These are phyloP conservation scores for Drosophila formosana DNA, from an alignment of 2,888 invertebrate species.

Conservation along the genomic window DNA sequence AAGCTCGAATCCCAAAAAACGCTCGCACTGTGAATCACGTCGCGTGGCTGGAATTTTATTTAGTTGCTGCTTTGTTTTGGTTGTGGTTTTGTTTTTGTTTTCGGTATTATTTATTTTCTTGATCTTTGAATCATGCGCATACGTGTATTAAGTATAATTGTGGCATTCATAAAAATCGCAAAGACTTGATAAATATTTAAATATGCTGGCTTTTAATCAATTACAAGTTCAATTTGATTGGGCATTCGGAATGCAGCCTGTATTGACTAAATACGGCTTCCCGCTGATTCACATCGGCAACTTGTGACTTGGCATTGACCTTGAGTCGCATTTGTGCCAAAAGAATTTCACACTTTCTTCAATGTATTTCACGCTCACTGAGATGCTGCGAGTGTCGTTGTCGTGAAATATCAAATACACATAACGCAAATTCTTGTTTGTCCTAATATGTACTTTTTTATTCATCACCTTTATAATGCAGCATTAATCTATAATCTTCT, in stretches of 20 bases:
- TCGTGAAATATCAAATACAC: not conserved
- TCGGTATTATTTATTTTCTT: slow-evolving; percentile 18
- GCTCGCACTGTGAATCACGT: slow-evolving; percentile 63
- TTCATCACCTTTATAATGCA: not conserved
- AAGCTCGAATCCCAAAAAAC: slow-evolving; percentile 33
- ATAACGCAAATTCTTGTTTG: too few relatives aligned
- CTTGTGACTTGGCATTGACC: slow-evolving; percentile 51
- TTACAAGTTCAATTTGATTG: slow-evolving; percentile 58
- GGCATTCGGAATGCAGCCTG: slow-evolving; percentile 40
- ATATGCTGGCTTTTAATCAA: slow-evolving; percentile 69
- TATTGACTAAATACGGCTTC: slow-evolving; percentile 36
- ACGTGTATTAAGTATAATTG: slow-evolving; percentile 32
- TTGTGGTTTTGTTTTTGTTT: slow-evolving; percentile 17
- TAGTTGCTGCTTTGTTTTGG: not conserved
- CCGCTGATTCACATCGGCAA: slow-evolving; percentile 42
- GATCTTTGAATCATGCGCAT: slow-evolving; percentile 46
- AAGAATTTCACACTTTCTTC: slow-evolving; percentile 52
- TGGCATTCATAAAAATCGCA: slow-evolving; percentile 62
- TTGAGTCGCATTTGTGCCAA: slow-evolving; percentile 26
- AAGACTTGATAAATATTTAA: slow-evolving; percentile 70
- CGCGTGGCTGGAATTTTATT: slow-evolving; percentile 65
- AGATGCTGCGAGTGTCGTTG: not conserved
- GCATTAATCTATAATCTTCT: slow-evolving; percentile 34
- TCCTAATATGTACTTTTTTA: slow-evolving; percentile 6
- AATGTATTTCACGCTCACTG: not conserved